Evolutionary conservation across 2,888 invertebrate species (phyloP), one percentile per base, ranked within the genome.

Genomic region (Catocala sponsa): DNA sequence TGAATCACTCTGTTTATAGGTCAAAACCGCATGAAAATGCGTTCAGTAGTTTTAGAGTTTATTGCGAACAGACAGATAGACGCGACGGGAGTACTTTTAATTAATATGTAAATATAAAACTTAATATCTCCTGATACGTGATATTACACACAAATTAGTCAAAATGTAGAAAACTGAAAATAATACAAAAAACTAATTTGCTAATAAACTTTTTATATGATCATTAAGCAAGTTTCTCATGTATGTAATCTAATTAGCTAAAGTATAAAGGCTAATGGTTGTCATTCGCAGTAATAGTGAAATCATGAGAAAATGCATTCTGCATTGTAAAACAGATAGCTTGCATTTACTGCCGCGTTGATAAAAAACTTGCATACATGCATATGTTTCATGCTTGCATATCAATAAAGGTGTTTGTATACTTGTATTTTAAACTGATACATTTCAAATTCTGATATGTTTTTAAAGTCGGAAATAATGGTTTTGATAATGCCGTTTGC

Each of bases 201-300:
- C 47, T 67, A 63, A 60, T 60, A 10, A 44, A n/a, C 47, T 72
- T 72, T 67, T 73, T 73, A 11, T 32, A 0, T 6, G 10, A 38
- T 0, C 33, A 44, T 73, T 70, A 68, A 63, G 72, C 57, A 70
- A 72, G 38, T 13, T 71, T 73, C 73, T 58, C 74, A 73, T 74
- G 65, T 44, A 58, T 55, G 61, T 64, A 56, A 65, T 55, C 6
- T 74, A 76, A 76, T 74, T 58, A 68, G 64, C 42, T n/a, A 10
- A 54, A 65, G 57, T 61, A 67, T 68, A 60, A 65, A 67, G 67
- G 61, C 64, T 65, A 71, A 69, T 61, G 65, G 61, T 46, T 68
- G 65, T 63, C 59, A 56, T 76, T 77, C 75, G 63, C 15, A 33
- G 77, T 74, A 76, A 62, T 55, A 61, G 63, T 52, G 71, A 77